Conservation (phyloP, 2,113 vertebrate species). For the Euleptes europaea region DNA sequence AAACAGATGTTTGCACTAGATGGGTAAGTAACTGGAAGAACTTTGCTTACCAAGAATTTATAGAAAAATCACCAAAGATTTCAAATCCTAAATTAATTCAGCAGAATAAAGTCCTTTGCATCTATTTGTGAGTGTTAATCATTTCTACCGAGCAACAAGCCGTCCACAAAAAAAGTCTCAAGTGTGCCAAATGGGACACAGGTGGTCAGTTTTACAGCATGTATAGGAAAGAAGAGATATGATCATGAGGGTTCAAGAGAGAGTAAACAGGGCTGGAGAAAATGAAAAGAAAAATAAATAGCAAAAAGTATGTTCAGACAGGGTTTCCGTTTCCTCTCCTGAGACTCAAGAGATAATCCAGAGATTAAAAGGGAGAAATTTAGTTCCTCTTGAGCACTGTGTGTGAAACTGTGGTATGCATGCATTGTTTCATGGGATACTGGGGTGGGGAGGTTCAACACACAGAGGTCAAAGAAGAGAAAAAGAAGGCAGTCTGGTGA, state of each 20-base stretch:
- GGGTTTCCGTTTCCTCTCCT: slow-evolving; percentile 5
- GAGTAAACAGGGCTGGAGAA: not conserved
- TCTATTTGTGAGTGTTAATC: slow-evolving; percentile 36
- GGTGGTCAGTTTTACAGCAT: not conserved
- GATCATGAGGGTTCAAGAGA: not conserved
- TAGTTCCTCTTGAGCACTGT: not conserved
- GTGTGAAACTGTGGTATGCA: not conserved
- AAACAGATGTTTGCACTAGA: not conserved
- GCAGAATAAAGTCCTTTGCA: not conserved
- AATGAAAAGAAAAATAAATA: slow-evolving; percentile 12
- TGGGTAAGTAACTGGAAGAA: not conserved
- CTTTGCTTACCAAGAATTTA: not conserved
- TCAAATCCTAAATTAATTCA: not conserved
- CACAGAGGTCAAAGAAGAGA: slow-evolving; percentile 53
- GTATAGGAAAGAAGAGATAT: not conserved
- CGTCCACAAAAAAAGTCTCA: not conserved
- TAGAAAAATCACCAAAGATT: not conserved
- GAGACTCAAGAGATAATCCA: slow-evolving; percentile 39
- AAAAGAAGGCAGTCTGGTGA: slow-evolving; percentile 56
- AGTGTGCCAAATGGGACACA: not conserved
- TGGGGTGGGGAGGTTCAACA: slow-evolving; percentile 20
- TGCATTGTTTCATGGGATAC: slow-evolving; percentile 45
- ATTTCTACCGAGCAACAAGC: not conserved
- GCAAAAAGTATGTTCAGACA: not conserved
- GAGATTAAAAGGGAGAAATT: slow-evolving; percentile 24